Conservation (phyloP, 2,888 invertebrate genomes). For the Netelia inedita region DNA sequence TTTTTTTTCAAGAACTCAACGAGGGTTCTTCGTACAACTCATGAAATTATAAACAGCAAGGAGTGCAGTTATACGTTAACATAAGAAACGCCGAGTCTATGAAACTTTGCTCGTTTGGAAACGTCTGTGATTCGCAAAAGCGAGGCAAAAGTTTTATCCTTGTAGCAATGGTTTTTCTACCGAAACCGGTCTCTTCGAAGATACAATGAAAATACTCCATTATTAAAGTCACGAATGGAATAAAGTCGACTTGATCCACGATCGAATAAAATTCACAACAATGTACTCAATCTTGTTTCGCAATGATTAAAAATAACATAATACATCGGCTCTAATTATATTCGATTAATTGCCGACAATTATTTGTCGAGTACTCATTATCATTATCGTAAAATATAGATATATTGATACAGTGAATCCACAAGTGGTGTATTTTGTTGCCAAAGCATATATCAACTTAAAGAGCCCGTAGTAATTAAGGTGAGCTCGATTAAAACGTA, state of each 20-base stretch:
- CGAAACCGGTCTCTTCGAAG: background rate
- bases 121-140: background rate
- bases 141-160: background rate
- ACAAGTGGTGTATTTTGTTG: background rate
- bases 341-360: background rate
- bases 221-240: background rate
- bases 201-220: background rate
- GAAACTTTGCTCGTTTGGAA: background rate
- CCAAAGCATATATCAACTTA: background rate
- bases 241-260: background rate
- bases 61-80: background rate
- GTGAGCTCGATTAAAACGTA: conserved; percentile 41
- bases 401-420: background rate
- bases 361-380: background rate
- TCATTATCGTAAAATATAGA: background rate
- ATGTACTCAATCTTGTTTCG: background rate
- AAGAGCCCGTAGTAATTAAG: conserved; percentile 25
- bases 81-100: background rate
- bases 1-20: background rate
- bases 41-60: background rate
- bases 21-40: background rate
- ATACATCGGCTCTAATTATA: too few relatives aligned
- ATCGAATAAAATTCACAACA: background rate
- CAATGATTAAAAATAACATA: background rate
- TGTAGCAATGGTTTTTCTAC: background rate